Percentiles rank a stretch among this genome's conserved stretches.
These are phyloP conservation scores for Tetramorium alpestre DNA, from an alignment of 1,140 invertebrate species.

Conservation along the genomic window DNA sequence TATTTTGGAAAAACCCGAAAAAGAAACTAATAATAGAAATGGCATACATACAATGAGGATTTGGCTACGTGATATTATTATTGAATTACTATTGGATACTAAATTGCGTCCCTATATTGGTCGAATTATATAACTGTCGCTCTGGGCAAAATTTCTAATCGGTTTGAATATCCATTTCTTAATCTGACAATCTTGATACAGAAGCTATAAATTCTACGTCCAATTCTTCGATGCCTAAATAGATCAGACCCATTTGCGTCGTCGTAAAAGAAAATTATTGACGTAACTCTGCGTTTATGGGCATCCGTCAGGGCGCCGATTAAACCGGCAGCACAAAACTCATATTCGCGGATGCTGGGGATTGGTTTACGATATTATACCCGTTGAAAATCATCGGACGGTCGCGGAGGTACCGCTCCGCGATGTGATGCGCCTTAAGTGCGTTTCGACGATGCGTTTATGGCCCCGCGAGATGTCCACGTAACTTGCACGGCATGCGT, in stretches of 20 bases:
- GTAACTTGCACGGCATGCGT: conserved; percentile 52
- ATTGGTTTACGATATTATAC: conserved; percentile 24
- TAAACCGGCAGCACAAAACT: neutral
- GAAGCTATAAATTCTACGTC: neutral
- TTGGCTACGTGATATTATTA: neutral
- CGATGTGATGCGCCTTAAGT: neutral
- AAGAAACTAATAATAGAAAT: neutral
- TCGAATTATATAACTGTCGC: neutral
- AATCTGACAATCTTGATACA: too few species aligned
- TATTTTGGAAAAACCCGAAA: neutral
- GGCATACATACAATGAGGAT: neutral
- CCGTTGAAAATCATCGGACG: conserved; percentile 28
- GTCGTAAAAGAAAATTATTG: conserved; percentile 25
- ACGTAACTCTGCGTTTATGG: conserved; percentile 14
- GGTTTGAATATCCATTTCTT: neutral
- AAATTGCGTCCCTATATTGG: neutral
- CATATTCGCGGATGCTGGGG: neutral
- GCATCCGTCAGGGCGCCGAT: neutral
- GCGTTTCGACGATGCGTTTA: conserved; percentile 46
- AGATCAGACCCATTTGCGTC: neutral
- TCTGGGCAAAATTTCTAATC: neutral
- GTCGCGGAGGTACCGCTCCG: neutral
- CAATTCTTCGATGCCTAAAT: neutral
- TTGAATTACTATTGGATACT: neutral
- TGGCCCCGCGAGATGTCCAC: conserved; percentile 12